Evolutionary conservation across 2,888 invertebrate species (phyloP), one percentile per base, ranked within the genome.

Genomic region (Polydrusus pterygomalis): DNA sequence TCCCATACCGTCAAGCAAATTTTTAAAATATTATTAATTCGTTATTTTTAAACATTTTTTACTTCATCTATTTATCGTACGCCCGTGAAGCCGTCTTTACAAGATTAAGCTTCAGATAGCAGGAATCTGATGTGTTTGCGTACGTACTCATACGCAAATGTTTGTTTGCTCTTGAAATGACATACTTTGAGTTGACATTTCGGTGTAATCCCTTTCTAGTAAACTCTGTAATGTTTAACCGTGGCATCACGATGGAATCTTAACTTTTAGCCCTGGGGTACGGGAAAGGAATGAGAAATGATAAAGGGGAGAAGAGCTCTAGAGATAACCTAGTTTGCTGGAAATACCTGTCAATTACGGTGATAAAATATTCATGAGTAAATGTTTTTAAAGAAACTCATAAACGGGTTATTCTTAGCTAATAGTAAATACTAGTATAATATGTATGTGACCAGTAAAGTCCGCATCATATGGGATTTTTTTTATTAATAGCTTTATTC

Each of bases 151-250:
- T 25, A 58, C 54, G 25, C 38, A 58, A 58, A 58, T 58, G 58
- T 58, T 58, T 58, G 58, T 38, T 58, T 58, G 58, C 58, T 58
- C 38, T 34, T 11, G 58, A 58, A 58, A 34, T 58, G 58, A 58
- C 58, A 58, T 58, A 58, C 58, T 58, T 58, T 58, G 38, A 34
- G 58, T 58, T 58, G 58, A 58, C 58, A 58, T 58, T 58, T 25
- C 17, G 34, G 1, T 38, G 58, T 58, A 58, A 58, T 58, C 58
- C 58, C 38, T 17, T 58, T 34, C 38, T 13, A 38, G 34, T 25
- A 38, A 17, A 15, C 58, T 38, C 25, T 1, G 58, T 58, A 38
- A 58, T 38, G 17, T 58, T 58, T 54, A 54, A 54, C 11, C 54
- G 20, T 54, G n/a, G 18, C n/a, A 25, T 25, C 25, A n/a, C n/a